phyloP scores from a whole-genome alignment of 2,113 vertebrate species.

The Caracal caracal region DNA sequence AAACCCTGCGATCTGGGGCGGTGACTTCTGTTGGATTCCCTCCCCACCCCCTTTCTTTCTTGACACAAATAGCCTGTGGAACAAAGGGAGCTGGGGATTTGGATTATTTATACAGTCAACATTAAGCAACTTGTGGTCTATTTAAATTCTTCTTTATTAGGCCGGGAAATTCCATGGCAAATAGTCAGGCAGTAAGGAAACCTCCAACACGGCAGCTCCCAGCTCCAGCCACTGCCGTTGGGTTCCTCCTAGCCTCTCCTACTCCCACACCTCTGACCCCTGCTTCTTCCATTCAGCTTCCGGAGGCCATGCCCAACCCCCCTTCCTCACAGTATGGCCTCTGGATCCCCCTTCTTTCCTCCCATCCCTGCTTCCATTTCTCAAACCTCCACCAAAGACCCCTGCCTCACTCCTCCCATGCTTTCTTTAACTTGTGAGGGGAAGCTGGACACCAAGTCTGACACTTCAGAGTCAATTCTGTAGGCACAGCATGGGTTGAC shows the following conservation, averaged over 20 bases:
- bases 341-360: background rate
- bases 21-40: slow-evolving; percentile 53
- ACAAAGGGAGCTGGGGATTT: slow-evolving; percentile 77
- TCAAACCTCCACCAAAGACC: background rate
- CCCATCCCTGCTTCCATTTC: background rate
- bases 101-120: slow-evolving; percentile 79
- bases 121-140: slow-evolving; percentile 82
- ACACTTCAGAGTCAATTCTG: background rate
- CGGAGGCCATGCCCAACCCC: background rate
- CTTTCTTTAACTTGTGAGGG: background rate
- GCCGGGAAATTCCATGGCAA: slow-evolving; percentile 79
- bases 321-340: fast-evolving
- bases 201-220: slow-evolving; percentile 64
- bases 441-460: background rate
- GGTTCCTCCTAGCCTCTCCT: background rate
- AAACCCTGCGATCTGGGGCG: slow-evolving; percentile 55
- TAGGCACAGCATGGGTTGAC: fast-evolving
- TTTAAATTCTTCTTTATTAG: slow-evolving; percentile 81
- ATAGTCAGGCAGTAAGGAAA: slow-evolving; percentile 69
- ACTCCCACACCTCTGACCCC: background rate
- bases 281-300: background rate
- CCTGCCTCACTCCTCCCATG: background rate
- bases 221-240: background rate
- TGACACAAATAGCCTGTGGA: slow-evolving; percentile 80
- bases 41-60: slow-evolving; percentile 21